Base-by-base conservation (phyloP, 1,140 invertebrate species). In the Pseudomyrmex pallidus region DNA sequence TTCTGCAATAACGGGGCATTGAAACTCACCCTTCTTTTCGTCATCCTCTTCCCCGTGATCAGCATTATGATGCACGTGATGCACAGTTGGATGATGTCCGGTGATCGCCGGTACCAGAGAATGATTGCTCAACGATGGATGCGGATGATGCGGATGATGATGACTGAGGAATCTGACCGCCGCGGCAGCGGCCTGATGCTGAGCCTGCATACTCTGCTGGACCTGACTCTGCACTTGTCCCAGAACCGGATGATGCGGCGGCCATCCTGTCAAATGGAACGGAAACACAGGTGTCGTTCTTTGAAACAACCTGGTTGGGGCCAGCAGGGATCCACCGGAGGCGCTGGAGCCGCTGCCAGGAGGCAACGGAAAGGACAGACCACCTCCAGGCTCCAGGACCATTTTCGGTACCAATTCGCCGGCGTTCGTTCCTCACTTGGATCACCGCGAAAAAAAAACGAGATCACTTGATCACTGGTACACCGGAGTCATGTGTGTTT, bases 321-420 rank as follows among this genome's bases (percentile, higher is more conserved):
- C 90, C n/a, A 94, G 89, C 7, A 94, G 88, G 4, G 93, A 91
- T 74, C 91, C 93, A 59, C 91, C 91, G 84, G 93, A 91, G 20
- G 91, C 90, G 52, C 89, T 83, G 59, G 91, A 90, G 59, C 91
- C 91, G 74, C 90, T 87, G 90, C 92, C 93, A 91, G 93, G 94
- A 90, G 93, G 93, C 91, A 93, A 91, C 89, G 93, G 94, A 83
- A 94, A 94, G 82, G 94, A 94, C 90, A 94, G 86, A 87, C 93
- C 93, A 90, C 93, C 94, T 91, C 94, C 94, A 91, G 94, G 93
- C 87, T 94, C 94, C 77, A 94, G 85, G 74, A 94, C 94, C 94
- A 94, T 94, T 87, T 94, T 94, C 22, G 94, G 93, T 91, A 94
- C 93, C 94, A 94, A 92, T 91, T 91, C 89, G 87, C 84, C 77